These are phyloP conservation scores for Shargacucullia verbasci DNA, from an alignment of 2,888 invertebrate species.

Conservation along the genomic window DNA sequence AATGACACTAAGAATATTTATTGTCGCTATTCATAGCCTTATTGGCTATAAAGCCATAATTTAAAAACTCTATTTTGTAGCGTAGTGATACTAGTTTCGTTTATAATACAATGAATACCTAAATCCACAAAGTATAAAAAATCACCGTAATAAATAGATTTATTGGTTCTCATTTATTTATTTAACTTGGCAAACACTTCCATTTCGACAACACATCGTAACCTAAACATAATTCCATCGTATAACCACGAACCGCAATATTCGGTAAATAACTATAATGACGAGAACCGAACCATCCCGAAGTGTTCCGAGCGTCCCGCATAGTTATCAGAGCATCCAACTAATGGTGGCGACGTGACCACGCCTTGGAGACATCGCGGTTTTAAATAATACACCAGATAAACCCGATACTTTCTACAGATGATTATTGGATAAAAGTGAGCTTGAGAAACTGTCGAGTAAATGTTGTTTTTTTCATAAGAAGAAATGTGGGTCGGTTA, in stretches of 20 bases:
- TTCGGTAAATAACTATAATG: conserved; percentile 64
- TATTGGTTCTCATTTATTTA: no score
- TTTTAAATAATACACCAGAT: conserved; percentile 51
- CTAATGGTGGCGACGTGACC: conserved; percentile 65
- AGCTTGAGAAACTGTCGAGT: conserved; percentile 46
- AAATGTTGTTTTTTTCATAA: conserved; percentile 4
- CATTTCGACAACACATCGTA: background rate
- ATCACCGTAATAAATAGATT: no score
- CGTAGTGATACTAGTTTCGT: no score
- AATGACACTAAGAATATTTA: no score
- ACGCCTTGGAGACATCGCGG: conserved; percentile 51
- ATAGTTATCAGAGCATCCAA: conserved; percentile 73
- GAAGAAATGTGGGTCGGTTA: no score
- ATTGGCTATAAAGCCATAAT: no score
- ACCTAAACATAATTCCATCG: conserved; percentile 15
- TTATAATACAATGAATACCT: no score
- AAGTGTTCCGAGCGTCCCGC: conserved; percentile 54
- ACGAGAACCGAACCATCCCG: conserved; percentile 33
- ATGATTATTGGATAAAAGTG: conserved; percentile 51
- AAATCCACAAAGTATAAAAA: no score
- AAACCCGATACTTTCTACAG: conserved; percentile 59
- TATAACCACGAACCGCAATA: conserved; percentile 53
- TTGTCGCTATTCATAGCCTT: no score
- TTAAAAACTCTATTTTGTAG: no score
- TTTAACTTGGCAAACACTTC: background rate